Evolutionary conservation across 2,113 vertebrate genomes (phyloP).

Genomic region (Notechis scutatus): DNA sequence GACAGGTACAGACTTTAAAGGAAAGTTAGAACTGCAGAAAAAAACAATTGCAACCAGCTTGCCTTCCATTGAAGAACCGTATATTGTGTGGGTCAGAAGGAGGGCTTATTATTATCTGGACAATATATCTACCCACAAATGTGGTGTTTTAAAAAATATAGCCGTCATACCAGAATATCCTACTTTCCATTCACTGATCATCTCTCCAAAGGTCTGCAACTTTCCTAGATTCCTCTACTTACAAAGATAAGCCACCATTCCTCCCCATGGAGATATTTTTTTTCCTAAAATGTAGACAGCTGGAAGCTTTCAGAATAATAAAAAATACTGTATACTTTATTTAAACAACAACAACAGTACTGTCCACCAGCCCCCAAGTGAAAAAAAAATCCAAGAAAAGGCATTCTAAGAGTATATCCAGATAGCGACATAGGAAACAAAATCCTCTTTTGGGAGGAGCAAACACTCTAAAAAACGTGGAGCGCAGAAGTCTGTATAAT

Average conservation of each 20-base stretch:
- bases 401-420: neutral
- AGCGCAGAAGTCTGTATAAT: neutral
- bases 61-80: neutral
- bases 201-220: neutral
- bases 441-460: neutral
- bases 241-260: neutral
- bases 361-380: neutral
- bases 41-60: neutral
- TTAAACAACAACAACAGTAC: neutral
- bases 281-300: neutral
- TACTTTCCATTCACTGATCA: neutral
- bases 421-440: neutral
- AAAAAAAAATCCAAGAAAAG: neutral
- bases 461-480: neutral
- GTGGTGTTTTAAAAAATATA: neutral
- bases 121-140: neutral
- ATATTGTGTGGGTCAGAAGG: neutral
- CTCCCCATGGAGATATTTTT: neutral
- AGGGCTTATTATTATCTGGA: neutral
- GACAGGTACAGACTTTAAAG: neutral
- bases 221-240: neutral
- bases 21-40: neutral
- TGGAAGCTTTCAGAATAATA: neutral
- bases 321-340: neutral
- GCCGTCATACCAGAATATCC: neutral